A percentile compares a stretch with the other conserved stretches of the same genome.
These are phyloP conservation scores for Drosophila bocki DNA, from an alignment of 1,140 invertebrate species.

Conservation along the genomic window DNA sequence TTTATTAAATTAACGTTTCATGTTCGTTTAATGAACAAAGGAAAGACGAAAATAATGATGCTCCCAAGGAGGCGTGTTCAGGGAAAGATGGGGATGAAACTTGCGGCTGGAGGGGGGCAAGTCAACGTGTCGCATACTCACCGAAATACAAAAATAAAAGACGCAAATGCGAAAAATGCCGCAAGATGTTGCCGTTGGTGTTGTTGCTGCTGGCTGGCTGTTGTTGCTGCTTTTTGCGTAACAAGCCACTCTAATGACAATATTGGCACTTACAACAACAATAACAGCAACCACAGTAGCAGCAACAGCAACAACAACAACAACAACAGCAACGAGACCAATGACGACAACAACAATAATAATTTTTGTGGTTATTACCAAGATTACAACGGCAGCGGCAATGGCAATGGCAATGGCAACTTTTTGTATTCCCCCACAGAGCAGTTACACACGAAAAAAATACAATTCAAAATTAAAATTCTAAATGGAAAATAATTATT, in stretches of 20 bases:
- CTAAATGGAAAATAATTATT: not conserved
- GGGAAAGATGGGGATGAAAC: not conserved
- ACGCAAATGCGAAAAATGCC: constrained; percentile 78
- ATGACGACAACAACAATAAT: constrained; percentile 71
- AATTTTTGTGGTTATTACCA: constrained; percentile 75
- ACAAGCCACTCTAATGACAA: constrained; percentile 83
- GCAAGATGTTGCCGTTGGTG: constrained; percentile 74
- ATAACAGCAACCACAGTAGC: constrained; percentile 60
- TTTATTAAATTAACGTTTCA: constrained; percentile 84
- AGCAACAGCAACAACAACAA: constrained; percentile 31
- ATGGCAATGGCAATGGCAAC: constrained; percentile 51
- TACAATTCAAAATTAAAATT: not conserved
- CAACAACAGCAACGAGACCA: constrained; percentile 24
- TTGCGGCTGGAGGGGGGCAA: not conserved
- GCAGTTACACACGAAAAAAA: not conserved
- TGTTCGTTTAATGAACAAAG: constrained; percentile 84
- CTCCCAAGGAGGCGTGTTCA: constrained; percentile 44
- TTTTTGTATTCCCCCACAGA: constrained; percentile 35
- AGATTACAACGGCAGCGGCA: constrained; percentile 74
- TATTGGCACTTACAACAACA: constrained; percentile 82
- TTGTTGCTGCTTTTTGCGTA: constrained; percentile 66
- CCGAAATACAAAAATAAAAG: constrained; percentile 72
- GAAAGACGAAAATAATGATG: constrained; percentile 81
- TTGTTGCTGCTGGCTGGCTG: constrained; percentile 21
- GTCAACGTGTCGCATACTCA: constrained; percentile 74